These are phyloP conservation scores for Beaufortia kweichowensis DNA, from an alignment of 2,113 vertebrate species.

Conservation along the genomic window DNA sequence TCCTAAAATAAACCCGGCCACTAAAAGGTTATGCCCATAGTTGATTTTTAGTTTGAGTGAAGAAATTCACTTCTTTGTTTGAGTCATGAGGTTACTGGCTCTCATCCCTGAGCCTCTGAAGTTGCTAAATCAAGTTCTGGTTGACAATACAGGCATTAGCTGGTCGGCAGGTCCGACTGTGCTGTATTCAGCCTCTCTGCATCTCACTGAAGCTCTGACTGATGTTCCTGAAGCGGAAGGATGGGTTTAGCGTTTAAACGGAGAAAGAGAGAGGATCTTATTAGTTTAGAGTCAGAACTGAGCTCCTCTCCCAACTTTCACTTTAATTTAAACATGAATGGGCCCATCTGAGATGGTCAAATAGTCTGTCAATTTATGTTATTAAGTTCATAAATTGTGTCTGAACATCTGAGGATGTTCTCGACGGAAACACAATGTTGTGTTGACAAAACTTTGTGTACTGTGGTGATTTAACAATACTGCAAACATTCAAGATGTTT, in stretches of 20 bases:
- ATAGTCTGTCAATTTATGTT: slow-evolving; percentile 7
- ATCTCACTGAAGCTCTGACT: slow-evolving; percentile 67
- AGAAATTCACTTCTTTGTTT: slow-evolving; percentile 6
- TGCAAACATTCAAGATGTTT: background rate
- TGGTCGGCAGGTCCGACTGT: slow-evolving; percentile 69
- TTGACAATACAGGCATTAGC: slow-evolving; percentile 73
- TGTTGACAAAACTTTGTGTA: background rate
- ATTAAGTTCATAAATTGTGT: background rate
- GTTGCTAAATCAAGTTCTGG: slow-evolving; percentile 41
- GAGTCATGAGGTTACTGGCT: slow-evolving; percentile 14
- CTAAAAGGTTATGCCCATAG: background rate
- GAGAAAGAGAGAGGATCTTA: slow-evolving; percentile 36
- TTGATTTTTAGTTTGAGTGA: slow-evolving; percentile 8
- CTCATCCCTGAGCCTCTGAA: slow-evolving; percentile 31
- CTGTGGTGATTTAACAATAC: background rate
- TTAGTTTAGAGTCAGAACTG: slow-evolving; percentile 25
- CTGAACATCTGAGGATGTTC: slow-evolving; percentile 9
- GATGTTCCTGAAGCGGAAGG: slow-evolving; percentile 78
- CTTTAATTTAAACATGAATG: slow-evolving; percentile 31
- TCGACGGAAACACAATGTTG: background rate
- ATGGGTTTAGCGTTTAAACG: slow-evolving; percentile 65
- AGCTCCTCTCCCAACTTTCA: slow-evolving; percentile 37
- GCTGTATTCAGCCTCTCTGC: slow-evolving; percentile 70
- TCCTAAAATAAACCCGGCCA: background rate
- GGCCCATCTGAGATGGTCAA: background rate